Conservation (phyloP, 2,888 invertebrate genomes). For the Limnephilus auricula region DNA sequence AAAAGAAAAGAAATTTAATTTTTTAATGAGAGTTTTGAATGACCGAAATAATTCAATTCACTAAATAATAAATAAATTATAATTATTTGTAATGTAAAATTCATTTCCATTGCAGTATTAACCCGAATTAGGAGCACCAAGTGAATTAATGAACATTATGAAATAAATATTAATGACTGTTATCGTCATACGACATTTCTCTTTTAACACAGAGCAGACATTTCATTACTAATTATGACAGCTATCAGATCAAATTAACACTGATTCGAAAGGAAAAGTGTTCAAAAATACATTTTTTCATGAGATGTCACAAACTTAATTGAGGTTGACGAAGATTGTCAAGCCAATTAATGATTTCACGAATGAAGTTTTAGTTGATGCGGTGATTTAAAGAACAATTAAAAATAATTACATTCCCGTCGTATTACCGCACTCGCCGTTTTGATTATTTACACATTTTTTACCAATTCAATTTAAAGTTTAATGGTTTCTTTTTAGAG, state of each 20-base stretch:
- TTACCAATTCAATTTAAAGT: not conserved
- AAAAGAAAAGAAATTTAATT: not conserved
- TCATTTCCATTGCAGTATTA: not conserved
- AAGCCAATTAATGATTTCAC: not conserved
- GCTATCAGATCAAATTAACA: not conserved
- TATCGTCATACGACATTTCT: not conserved
- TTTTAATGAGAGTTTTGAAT: not conserved
- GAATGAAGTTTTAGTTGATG: not conserved
- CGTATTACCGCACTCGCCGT: not conserved
- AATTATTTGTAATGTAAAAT: not conserved
- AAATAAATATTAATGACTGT: not conserved
- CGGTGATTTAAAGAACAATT: not conserved
- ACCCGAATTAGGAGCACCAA: not conserved
- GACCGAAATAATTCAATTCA: not conserved
- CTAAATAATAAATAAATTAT: not conserved
- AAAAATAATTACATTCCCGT: not conserved
- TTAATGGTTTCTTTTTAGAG: not conserved
- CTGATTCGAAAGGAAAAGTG: constrained; percentile 45
- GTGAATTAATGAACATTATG: not conserved
- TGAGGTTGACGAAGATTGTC: not conserved
- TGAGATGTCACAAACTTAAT: constrained; percentile 7
- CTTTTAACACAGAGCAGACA: not conserved
- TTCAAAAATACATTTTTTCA: constrained; percentile 28
- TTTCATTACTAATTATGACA: constrained; percentile 6
- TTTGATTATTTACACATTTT: not conserved